These are phyloP conservation scores for Euplexia lucipara DNA, from an alignment of 2,888 invertebrate genomes.

Conservation along the genomic window DNA sequence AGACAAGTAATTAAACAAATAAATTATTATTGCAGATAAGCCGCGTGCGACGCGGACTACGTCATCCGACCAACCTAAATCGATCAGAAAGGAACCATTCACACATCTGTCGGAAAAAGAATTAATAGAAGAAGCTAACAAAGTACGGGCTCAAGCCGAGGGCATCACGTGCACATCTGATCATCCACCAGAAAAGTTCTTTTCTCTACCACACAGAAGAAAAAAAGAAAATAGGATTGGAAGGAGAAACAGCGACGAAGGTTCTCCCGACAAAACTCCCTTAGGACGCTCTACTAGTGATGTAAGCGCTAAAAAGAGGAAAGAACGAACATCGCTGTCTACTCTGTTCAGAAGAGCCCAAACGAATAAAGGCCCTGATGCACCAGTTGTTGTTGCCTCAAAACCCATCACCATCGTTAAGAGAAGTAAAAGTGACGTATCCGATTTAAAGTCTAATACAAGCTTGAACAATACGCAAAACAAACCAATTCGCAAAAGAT, in stretches of 20 bases:
- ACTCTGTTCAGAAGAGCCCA: constrained; percentile 92
- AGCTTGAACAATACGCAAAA: constrained; percentile 79
- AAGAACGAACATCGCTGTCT: constrained; percentile 92
- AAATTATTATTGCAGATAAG: constrained; percentile 82
- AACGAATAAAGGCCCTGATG: constrained; percentile 87
- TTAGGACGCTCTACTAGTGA: constrained; percentile 91
- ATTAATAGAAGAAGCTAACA: constrained; percentile 94
- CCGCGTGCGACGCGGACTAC: constrained; percentile 84
- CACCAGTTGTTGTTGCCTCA: constrained; percentile 86
- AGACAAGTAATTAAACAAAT: constrained; percentile 13
- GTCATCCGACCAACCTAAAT: constrained; percentile 78
- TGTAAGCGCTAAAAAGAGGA: constrained; percentile 86
- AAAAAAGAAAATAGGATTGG: constrained; percentile 85
- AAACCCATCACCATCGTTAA: constrained; percentile 86
- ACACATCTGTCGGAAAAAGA: constrained; percentile 93
- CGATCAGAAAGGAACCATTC: constrained; percentile 90
- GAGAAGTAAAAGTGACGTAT: constrained; percentile 92
- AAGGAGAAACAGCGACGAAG: constrained; percentile 91
- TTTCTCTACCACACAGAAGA: constrained; percentile 92
- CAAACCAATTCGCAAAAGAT: constrained; percentile 90
- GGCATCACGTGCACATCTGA: constrained; percentile 93
- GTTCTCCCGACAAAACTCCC: constrained; percentile 80
- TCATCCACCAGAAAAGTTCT: constrained; percentile 92
- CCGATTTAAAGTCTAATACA: constrained; percentile 91
- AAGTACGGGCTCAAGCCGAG: constrained; percentile 94